These are phyloP conservation scores for Lasioglossum pauxillum DNA, from an alignment of 2,888 invertebrate species.

Conservation along the genomic window DNA sequence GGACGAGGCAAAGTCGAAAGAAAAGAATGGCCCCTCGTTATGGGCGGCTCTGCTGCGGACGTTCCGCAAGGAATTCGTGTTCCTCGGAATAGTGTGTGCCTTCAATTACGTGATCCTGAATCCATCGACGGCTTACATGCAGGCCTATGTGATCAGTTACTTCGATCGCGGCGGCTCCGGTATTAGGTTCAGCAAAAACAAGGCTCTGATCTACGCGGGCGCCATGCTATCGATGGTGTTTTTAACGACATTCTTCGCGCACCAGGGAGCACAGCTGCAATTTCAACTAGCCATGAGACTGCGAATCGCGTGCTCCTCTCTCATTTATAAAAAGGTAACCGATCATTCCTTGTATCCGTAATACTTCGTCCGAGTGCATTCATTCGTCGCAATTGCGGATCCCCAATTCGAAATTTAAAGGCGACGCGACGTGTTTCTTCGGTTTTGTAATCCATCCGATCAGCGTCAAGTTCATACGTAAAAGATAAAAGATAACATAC, in stretches of 20 bases:
- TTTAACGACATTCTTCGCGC: slow-evolving; percentile 80
- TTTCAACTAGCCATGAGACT: slow-evolving; percentile 87
- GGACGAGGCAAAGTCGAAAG: slow-evolving; percentile 51
- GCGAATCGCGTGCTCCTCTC: slow-evolving; percentile 88
- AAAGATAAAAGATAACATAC: no score
- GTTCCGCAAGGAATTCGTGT: slow-evolving; percentile 68
- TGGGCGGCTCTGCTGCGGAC: slow-evolving; percentile 82
- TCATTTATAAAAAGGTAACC: slow-evolving; percentile 89
- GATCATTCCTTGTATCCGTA: background rate
- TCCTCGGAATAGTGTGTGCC: fast-evolving
- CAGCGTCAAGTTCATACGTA: no score
- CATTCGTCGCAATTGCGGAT: background rate
- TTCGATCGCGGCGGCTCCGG: slow-evolving; percentile 61
- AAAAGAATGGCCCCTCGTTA: slow-evolving; percentile 82
- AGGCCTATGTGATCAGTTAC: slow-evolving; percentile 75
- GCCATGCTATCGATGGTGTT: slow-evolving; percentile 82
- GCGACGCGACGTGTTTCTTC: no score
- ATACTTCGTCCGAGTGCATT: background rate
- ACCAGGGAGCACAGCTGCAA: slow-evolving; percentile 82
- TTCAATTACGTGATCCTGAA: slow-evolving; percentile 58
- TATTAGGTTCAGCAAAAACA: slow-evolving; percentile 85
- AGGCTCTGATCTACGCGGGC: slow-evolving; percentile 85
- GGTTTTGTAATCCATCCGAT: no score
- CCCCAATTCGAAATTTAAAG: no score
- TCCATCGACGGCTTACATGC: slow-evolving; percentile 71